Percentiles rank a stretch among this genome's conserved stretches.
Evolutionary conservation across 2,113 vertebrate species (phyloP).

Genomic region (Paramisgurnus dabryanus): DNA sequence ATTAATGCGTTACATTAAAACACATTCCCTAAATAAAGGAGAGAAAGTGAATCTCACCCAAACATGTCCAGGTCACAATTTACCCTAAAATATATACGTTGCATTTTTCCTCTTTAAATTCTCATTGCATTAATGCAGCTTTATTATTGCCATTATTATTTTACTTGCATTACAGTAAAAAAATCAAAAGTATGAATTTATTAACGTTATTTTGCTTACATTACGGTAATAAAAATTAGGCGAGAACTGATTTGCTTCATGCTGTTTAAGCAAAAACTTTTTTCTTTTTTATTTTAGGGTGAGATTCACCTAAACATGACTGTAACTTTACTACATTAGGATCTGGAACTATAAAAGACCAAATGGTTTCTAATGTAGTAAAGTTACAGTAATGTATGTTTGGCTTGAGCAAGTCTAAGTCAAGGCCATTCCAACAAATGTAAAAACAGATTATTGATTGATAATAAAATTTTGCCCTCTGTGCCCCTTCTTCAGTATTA

Average conservation of each 20-base stretch:
- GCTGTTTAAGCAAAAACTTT: not conserved
- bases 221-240: no score
- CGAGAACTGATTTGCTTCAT: no score
- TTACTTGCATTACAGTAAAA: no score
- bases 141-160: no score
- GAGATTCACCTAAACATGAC: not conserved
- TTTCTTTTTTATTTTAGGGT: not conserved
- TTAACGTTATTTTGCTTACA: no score
- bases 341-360: not conserved
- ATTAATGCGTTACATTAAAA: constrained; percentile 25
- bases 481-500: constrained; percentile 48
- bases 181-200: no score
- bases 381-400: not conserved
- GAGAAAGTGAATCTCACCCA: constrained; percentile 9
- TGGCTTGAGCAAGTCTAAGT: not conserved
- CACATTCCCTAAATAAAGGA: constrained; percentile 31
- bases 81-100: no score
- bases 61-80: no score
- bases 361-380: not conserved
- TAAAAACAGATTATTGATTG: not conserved
- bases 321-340: constrained; percentile 6
- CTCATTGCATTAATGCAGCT: not conserved
- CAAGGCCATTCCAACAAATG: not conserved
- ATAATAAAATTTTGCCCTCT: not conserved
- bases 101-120: not conserved